Evolutionary conservation across 2,113 vertebrate species (phyloP), one percentile per base, ranked within the genome.

Genomic region (Colossoma macropomum): DNA sequence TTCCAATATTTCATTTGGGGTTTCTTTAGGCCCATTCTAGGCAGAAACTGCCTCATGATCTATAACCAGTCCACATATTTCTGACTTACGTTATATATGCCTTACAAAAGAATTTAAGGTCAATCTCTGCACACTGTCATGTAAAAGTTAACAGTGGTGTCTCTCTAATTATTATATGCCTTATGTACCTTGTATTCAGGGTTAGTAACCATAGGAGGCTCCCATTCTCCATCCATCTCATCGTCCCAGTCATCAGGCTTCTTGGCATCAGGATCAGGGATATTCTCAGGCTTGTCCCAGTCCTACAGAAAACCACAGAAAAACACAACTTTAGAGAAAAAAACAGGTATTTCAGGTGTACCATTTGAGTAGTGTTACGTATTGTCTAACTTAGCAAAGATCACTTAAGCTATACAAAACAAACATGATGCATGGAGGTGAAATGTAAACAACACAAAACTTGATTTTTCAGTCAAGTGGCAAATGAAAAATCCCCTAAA

Each of bases 171-270:
- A 25, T 23, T 25, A 27, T 7, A 25, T 77, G 17, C 8, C 6
- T 30, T 70, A 21, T n/a, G 15, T 83, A 96, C 95, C 93, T 95
- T 95, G 85, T 96, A 97, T 4, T 96, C 94, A 17, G 92, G 91
- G 84, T 96, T 97, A 23, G 90, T 87, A 79, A 95, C 93, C 94
- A 95, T 92, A 0, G 95, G 93, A 0, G 94, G 93, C 88, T 96
- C 95, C 96, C 95, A 97, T 59, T 96, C 93, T 13, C 95, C 95
- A 59, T 97, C 96, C 94, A 96, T 95, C 68, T 92, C 95, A 1
- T 96, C 94, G 23, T 97, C 94, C 95, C 95, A 96, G 89, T 96
- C 92, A 0, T 95, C 92, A 0, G 95, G 96, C 87, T 96, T 96
- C 89, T 95, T 95, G 59, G 95, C 93, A 21, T 96, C 93, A n/a